Evolutionary conservation across 2,888 invertebrate species (phyloP).

Genomic region (Trisateles emortualis): DNA sequence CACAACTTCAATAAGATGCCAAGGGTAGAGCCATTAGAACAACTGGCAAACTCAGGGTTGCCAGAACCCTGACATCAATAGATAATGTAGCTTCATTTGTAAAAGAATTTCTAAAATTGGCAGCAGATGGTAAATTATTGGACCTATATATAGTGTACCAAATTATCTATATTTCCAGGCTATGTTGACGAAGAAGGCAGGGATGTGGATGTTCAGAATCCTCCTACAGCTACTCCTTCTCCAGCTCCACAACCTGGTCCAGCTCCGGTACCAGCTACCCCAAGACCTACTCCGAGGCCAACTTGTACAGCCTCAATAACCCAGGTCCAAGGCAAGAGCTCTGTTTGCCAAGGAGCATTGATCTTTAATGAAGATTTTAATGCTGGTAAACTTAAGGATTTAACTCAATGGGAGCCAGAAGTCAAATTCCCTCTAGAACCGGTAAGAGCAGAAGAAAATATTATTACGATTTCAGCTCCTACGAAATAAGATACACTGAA

Average conservation of each 20-base stretch:
- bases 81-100: no score
- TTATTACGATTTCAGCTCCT: no score
- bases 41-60: no score
- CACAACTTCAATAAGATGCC: no score
- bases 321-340: conserved; percentile 54
- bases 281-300: conserved; percentile 27
- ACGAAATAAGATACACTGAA: no score
- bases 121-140: no score
- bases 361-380: conserved; percentile 89
- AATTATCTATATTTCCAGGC: conserved; percentile 55
- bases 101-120: no score
- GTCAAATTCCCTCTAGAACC: conserved; percentile 87
- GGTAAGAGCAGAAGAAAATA: conserved; percentile 70
- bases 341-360: conserved; percentile 82
- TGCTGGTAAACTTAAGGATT: conserved; percentile 56
- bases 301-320: conserved; percentile 60
- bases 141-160: no score
- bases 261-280: conserved; percentile 13
- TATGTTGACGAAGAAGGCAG: conserved; percentile 71
- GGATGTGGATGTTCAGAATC: conserved; percentile 44
- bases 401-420: conserved; percentile 81
- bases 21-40: no score
- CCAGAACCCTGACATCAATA: no score
- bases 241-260: conserved; percentile 13
- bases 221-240: conserved; percentile 2